Evolutionary conservation across 2,888 invertebrate species (phyloP), one percentile per base, ranked within the genome.

Genomic region (Notocelia uddmanniana): DNA sequence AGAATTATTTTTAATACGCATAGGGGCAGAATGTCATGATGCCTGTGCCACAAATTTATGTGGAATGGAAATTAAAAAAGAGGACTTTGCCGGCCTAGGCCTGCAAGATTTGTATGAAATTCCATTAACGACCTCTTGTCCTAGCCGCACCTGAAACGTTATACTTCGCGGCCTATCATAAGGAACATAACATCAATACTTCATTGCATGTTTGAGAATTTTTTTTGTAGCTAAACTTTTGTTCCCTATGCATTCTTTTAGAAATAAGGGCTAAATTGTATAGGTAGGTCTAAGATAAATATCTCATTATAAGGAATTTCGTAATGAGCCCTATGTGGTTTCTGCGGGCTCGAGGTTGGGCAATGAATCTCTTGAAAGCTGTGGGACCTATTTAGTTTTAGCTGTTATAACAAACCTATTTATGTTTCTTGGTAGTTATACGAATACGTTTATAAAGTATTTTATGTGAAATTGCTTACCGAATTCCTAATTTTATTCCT

Each of bases 301-400:
- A 60, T 52, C 59, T 52, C 23, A 69, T 41, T 54, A 54, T 41
- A 64, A 19, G 23, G 54, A 19, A 41, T 62, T 68, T 54, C 0
- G 52, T 41, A 37, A 50, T 50, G 10, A 41, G 15, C n/a, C 60
- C 41, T 59, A 59, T 26, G 52, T 31, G 68, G 68, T 54, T 55
- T 64, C 23, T 60, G 41, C 41, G 60, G 60, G 19, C 8, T 45
- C 41, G 52, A 60, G 26, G 45, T 45, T 15, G 50, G 19, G 50
- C 59, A 52, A 63, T 34, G 15, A 63, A 63, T 52, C 50, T 63
- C 31, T 19, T 63, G 26, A 50, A 63, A 3, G 15, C 48, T 63
- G 26, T 26, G 34, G 13, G 15, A 52, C 63, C 50, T 52, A 52
- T 50, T 50, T 34, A 34, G 50, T 31, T 13, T 31, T 48, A 48